Evolutionary conservation across 2,113 vertebrate genomes (phyloP).

Genomic region (Poeciliopsis turrubarensis): DNA sequence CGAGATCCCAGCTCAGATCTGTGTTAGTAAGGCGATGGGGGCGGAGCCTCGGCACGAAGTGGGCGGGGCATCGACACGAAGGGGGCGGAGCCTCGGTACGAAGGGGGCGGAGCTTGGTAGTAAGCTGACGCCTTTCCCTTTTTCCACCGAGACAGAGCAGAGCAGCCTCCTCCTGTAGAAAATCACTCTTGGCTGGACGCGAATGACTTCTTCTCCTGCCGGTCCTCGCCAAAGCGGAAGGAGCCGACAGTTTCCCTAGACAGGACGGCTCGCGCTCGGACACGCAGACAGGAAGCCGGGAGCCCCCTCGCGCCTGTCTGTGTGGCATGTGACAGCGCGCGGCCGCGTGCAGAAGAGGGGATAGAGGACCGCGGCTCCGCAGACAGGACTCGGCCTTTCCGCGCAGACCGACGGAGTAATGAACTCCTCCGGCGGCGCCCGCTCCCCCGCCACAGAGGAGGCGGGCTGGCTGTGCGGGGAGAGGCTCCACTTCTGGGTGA

Average conservation of each 20-base stretch:
- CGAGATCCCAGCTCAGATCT: too few species aligned
- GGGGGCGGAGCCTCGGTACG: too few species aligned
- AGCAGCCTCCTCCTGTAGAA: conserved; percentile 21
- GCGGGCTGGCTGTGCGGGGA: conserved; percentile 80
- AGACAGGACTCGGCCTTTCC: background rate
- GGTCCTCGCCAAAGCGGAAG: conserved; percentile 33
- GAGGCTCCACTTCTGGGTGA: conserved; percentile 80
- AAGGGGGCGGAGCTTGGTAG: too few species aligned
- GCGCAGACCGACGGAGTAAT: too few species aligned
- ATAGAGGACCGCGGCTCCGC: background rate
- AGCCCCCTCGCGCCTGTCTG: conserved; percentile 7
- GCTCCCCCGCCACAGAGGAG: conserved; percentile 45
- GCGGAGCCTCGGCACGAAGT: too few species aligned
- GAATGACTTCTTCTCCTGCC: conserved; percentile 22
- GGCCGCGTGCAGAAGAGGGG: conserved; percentile 6
- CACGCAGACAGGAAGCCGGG: background rate
- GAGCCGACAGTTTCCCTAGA: conserved; percentile 18
- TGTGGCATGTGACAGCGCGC: conserved; percentile 47
- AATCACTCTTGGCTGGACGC: conserved; percentile 2
- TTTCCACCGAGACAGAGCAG: conserved; percentile 22
- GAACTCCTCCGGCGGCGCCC: conserved; percentile 19
- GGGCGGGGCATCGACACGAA: too few species aligned
- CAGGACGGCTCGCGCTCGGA: background rate
- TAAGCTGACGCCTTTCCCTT: conserved; percentile 17
- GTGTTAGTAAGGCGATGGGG: too few species aligned